phyloP scores from a whole-genome alignment of 2,888 invertebrate genomes.

The Drosophila affinis region DNA sequence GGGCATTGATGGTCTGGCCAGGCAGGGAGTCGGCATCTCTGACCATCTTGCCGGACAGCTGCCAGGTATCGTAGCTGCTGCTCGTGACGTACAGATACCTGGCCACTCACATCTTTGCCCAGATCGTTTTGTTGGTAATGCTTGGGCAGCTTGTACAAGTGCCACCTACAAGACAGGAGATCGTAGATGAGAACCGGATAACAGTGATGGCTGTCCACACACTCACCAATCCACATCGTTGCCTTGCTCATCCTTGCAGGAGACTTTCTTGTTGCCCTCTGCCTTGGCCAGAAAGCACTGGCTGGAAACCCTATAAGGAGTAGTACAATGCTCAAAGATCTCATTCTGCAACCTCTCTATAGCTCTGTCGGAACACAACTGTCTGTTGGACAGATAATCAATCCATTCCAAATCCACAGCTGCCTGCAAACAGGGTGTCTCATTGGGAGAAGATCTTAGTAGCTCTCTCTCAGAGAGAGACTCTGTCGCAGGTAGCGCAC shows the following conservation, averaged over 20 bases:
- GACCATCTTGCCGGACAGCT: conserved; percentile 87
- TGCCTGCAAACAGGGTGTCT: conserved; percentile 33
- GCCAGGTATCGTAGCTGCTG: conserved; percentile 86
- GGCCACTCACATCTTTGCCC: conserved; percentile 85
- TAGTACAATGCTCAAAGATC: conserved; percentile 34
- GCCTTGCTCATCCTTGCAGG: conserved; percentile 78
- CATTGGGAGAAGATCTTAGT: background rate
- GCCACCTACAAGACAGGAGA: conserved; percentile 87
- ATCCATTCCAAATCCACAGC: background rate
- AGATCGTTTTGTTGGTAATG: conserved; percentile 83
- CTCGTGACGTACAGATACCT: conserved; percentile 90
- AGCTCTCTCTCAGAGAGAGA: background rate
- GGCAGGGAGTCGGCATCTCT: conserved; percentile 87
- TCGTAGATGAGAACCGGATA: no score
- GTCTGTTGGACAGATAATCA: conserved; percentile 15
- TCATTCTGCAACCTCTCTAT: conserved; percentile 53
- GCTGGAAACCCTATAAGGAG: conserved; percentile 28
- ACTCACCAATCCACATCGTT: conserved; percentile 77
- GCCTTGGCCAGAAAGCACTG: conserved; percentile 3
- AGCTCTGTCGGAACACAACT: conserved; percentile 41
- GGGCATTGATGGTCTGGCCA: conserved; percentile 86
- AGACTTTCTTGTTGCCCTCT: conserved; percentile 58
- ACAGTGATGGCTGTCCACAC: background rate
- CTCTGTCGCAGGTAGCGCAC: conserved; percentile 11
- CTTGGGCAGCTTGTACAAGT: conserved; percentile 91